Base-by-base conservation (phyloP, 2,797 vertebrate genomes). In the Paguma larvata region DNA sequence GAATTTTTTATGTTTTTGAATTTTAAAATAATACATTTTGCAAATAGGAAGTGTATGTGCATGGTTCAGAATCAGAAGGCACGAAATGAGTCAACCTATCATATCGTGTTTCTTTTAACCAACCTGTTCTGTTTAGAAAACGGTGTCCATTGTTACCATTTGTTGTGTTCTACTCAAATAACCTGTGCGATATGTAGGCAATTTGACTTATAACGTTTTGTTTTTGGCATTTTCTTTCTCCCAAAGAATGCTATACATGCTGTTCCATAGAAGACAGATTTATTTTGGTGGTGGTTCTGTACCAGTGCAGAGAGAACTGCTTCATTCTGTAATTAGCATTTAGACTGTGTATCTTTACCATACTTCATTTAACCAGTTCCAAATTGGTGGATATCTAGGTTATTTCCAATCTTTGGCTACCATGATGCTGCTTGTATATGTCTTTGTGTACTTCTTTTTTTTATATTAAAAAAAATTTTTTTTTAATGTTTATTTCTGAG, bases 21-120 rank as follows among this genome's bases (percentile, higher is more conserved):
- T 94, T 94, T 91, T 93, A 90, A 93, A 96, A 84, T 87, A 46
- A 30, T 82, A 3, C 10, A 53, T 90, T 92, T 83, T 23, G 59
- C 59, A 94, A 93, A 83, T 89, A 85, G 34, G 13, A 86, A 92
- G 34, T 44, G 77, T 41, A 51, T 23, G 70, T 80, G 34, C n/a
- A n/a, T 89, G 23, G 51, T 89, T 96, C 23, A 82, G 56, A 90
- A 95, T 86, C 27, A 79, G 59, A 93, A 87, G 30, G 2, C 79
- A 18, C 46, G 73, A 34, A 87, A 44, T 56, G n/a, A 85, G 38
- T 93, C 38, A 87, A 32, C 23, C 32, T 91, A 23, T 73, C 25
- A n/a, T 27, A 77, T 7, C 6, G 13, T 79, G 34, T 70, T 62
- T 82, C 25, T 46, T 82, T 77, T 85, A 70, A 10, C 44, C 46